Evolutionary conservation across 23 tunicate species (phyloP), one percentile per base, ranked within the genome.

Genomic region (Halocynthia aurantium): DNA sequence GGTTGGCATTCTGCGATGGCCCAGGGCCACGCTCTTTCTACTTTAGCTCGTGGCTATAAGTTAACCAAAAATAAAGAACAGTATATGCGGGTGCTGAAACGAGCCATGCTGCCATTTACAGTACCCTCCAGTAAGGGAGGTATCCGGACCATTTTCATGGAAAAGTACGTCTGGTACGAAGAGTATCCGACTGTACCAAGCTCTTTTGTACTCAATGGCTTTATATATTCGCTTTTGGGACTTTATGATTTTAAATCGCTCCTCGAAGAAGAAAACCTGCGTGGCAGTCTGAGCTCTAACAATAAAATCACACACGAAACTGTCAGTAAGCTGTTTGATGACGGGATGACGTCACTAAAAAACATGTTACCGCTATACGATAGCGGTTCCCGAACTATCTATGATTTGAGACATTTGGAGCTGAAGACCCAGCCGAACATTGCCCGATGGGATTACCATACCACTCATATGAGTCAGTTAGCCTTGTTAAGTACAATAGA

Each of bases 1-100:
- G 99, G 99, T 44, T 96, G 99, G 99, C 65, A 83, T 11, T 96
- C 99, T 13, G 99, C 99, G 0, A 96, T 96, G 99, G 99, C 87
- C 49, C 99, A 96, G 67, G 99, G 99, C 7, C 99, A 96, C 17
- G 96, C 83, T 7, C 69, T 96, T 74, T 89, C 96, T 9, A 13
- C 88, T 62, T 67, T 96, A 72, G 75, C 78, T 19, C 62, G 99
- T 13, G 99, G 84, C 6, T 92, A 86, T 55, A 64, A 70, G 53
- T 50, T 44, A 5, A 84, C 52, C 57, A 53, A 75, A 21, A 71
- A 85, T 52, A 50, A 22, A 49, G 12, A 55, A 10, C 44, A 31
- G 44, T 79, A 55, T 84, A 9, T 84, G 7, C 53, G 61, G 22
- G 87, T 95, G 13, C 40, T 92, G 78, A 22, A 73, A 5, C 72